Evolutionary conservation across 2,113 vertebrate genomes (phyloP).

Genomic region (Pipa parva): DNA sequence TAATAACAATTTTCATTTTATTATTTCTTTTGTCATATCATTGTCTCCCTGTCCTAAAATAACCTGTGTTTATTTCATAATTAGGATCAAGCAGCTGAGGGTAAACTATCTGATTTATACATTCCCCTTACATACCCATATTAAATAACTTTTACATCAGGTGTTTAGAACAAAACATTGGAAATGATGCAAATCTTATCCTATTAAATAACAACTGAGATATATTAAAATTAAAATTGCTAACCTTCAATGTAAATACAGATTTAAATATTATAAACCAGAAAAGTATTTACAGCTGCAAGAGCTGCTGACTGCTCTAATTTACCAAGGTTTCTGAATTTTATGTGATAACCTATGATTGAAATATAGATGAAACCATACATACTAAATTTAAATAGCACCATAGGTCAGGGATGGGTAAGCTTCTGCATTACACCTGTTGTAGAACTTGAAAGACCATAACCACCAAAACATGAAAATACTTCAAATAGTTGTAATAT

Average conservation of each 20-base stretch:
- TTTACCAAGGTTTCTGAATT: neutral
- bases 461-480: no score
- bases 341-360: neutral
- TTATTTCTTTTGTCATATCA: slow-evolving; percentile 55
- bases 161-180: slow-evolving; percentile 44
- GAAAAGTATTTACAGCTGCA: neutral
- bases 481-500: no score
- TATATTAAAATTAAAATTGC: slow-evolving; percentile 42
- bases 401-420: no score
- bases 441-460: no score
- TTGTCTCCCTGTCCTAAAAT: slow-evolving; percentile 57
- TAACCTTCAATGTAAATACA: neutral
- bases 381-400: no score
- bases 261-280: neutral
- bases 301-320: neutral
- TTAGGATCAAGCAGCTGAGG: slow-evolving; percentile 51
- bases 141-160: slow-evolving; percentile 50
- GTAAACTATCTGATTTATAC: slow-evolving; percentile 62
- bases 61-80: slow-evolving; percentile 69
- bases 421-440: no score
- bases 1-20: slow-evolving; percentile 46
- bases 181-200: slow-evolving; percentile 51
- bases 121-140: slow-evolving; percentile 65
- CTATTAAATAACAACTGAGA: slow-evolving; percentile 58
- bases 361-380: neutral